A percentile compares a stretch with the other conserved stretches of the same genome.
These are phyloP conservation scores for Anaspis maculata DNA, from an alignment of 2,888 invertebrate genomes.

Conservation along the genomic window DNA sequence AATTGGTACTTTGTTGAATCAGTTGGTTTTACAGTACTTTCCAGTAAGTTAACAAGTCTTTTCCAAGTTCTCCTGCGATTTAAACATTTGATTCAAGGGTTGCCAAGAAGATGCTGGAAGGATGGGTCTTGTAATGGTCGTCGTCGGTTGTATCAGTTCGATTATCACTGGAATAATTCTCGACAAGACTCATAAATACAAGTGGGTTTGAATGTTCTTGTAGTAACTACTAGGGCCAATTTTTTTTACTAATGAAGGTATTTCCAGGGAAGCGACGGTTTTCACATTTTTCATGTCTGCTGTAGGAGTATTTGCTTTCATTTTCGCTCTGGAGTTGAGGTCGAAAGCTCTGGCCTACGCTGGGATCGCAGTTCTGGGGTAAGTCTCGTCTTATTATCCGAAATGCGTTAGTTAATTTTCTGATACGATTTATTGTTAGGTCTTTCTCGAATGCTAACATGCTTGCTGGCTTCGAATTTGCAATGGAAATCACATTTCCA, in stretches of 20 bases:
- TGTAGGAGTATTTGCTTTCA: constrained; percentile 19
- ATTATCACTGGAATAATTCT: constrained; percentile 79
- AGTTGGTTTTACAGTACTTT: constrained; percentile 73
- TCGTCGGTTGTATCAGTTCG: constrained; percentile 88
- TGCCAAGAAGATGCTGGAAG: constrained; percentile 72
- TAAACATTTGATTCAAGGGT: constrained; percentile 34
- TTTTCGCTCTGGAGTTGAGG: constrained; percentile 22
- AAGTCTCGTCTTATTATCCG: constrained; percentile 12
- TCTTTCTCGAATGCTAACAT: constrained; percentile 25
- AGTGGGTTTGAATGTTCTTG: constrained; percentile 45
- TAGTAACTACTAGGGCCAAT: too few relatives aligned
- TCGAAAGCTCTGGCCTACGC: constrained; percentile 22
- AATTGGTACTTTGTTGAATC: constrained; percentile 85
- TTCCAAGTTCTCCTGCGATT: background rate
- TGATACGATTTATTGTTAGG: constrained; percentile 13
- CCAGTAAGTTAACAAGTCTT: constrained; percentile 39
- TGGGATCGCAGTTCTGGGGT: constrained; percentile 24
- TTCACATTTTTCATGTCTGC: constrained; percentile 19
- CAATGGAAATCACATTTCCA: constrained; percentile 29
- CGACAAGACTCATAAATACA: constrained; percentile 88
- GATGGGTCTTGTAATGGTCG: constrained; percentile 81
- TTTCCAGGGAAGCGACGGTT: constrained; percentile 22
- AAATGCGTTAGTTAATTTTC: background rate
- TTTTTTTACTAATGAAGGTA: constrained; percentile 3
- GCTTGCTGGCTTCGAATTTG: constrained; percentile 27